Conservation (phyloP, 2,113 vertebrate genomes). For the Gorsachius goisagi region DNA sequence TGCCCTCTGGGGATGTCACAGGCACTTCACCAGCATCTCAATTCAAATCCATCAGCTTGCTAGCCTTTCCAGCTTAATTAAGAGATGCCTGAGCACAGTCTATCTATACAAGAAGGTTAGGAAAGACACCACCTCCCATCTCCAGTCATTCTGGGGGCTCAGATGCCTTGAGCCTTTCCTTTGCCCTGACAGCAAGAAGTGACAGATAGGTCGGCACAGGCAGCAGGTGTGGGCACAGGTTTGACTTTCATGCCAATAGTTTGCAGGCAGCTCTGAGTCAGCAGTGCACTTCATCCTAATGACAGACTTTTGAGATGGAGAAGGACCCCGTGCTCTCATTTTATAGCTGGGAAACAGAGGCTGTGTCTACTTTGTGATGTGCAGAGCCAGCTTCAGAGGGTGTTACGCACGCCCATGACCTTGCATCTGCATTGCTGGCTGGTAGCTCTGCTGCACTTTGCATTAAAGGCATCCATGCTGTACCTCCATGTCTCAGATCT, state of each 20-base stretch:
- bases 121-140: neutral
- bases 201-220: neutral
- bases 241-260: neutral
- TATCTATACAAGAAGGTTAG: neutral
- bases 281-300: neutral
- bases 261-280: slow-evolving; percentile 15
- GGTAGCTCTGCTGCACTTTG: neutral
- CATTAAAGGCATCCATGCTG: neutral
- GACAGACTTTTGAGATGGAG: neutral
- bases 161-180: neutral
- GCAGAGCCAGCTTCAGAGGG: neutral
- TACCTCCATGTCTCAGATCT: neutral
- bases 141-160: neutral
- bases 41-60: slow-evolving; percentile 53
- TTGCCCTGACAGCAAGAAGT: neutral
- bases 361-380: neutral
- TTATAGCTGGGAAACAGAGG: neutral
- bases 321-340: neutral
- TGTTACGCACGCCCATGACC: neutral
- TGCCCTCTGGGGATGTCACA: slow-evolving; percentile 59
- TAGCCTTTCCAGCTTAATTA: slow-evolving; percentile 68
- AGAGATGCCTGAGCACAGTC: neutral
- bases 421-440: neutral
- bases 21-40: slow-evolving; percentile 42
- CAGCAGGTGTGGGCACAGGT: neutral